Evolutionary conservation across 2,888 invertebrate genomes (phyloP).

Genomic region (Brenthis ino): DNA sequence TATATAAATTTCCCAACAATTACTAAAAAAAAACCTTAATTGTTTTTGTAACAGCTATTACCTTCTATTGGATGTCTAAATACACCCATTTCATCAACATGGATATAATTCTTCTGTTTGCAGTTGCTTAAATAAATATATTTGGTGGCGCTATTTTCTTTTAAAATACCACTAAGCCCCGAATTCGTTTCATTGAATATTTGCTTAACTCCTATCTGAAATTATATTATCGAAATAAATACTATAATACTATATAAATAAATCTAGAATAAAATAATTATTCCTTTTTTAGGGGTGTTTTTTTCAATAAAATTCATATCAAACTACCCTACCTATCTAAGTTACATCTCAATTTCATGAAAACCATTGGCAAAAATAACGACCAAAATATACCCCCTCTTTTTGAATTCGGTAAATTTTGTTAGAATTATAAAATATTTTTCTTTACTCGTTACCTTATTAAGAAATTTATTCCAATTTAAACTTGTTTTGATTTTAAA

Average conservation of each 20-base stretch:
- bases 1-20: too few species aligned
- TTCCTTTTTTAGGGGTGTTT: too few species aligned
- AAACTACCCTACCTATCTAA: too few species aligned
- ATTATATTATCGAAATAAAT: slow-evolving; percentile 11
- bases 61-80: slow-evolving; percentile 25
- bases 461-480: slow-evolving; percentile 54
- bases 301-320: too few species aligned
- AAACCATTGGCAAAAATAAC: neutral
- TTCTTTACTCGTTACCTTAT: slow-evolving; percentile 46
- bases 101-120: slow-evolving; percentile 59
- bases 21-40: too few species aligned
- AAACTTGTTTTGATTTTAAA: slow-evolving; percentile 58
- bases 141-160: slow-evolving; percentile 34
- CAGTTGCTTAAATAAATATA: slow-evolving; percentile 52
- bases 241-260: too few species aligned
- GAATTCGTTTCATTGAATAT: slow-evolving; percentile 48
- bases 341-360: neutral
- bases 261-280: too few species aligned
- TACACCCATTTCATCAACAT: slow-evolving; percentile 59
- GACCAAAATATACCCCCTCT: neutral
- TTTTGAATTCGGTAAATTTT: neutral
- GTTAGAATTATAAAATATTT: neutral
- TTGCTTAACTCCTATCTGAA: slow-evolving; percentile 51
- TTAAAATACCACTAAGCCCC: slow-evolving; percentile 50
- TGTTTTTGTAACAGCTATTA: neutral